phyloP scores from a whole-genome alignment of 2,888 invertebrate species.

The Leucoptera coffeella region DNA sequence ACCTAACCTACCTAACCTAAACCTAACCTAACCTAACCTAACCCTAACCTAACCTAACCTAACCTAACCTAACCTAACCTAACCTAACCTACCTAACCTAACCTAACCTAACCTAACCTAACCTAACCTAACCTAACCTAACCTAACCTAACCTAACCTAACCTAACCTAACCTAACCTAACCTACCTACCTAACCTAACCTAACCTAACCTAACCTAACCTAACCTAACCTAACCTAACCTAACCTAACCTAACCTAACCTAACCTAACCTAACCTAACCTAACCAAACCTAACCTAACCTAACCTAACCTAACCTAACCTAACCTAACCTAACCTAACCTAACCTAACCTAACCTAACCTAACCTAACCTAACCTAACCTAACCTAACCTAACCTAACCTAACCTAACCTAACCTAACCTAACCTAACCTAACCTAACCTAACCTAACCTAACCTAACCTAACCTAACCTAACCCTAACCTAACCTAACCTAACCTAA shows the following conservation, averaged over 20 bases:
- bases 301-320: conserved; percentile 7
- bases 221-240: conserved; percentile 6
- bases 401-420: conserved; percentile 3
- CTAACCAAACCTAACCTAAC: conserved; percentile 7
- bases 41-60: too few relatives aligned
- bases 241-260: conserved; percentile 2
- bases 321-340: conserved; percentile 9
- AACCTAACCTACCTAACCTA: too few relatives aligned
- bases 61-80: too few relatives aligned
- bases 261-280: conserved; percentile 5
- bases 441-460: conserved; percentile 8
- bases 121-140: conserved; percentile 2
- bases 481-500: conserved; percentile 3
- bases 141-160: too few relatives aligned
- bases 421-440: conserved; percentile 2
- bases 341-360: conserved; percentile 9
- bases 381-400: too few relatives aligned
- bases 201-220: conserved; percentile 9
- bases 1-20: too few relatives aligned
- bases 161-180: too few relatives aligned
- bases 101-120: conserved; percentile 3
- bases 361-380: conserved; percentile 7
- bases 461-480: too few relatives aligned
- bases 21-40: too few relatives aligned
- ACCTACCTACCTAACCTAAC: too few relatives aligned